Conservation (phyloP, 2,797 vertebrate species). For the Pantherophis vulpinus region DNA sequence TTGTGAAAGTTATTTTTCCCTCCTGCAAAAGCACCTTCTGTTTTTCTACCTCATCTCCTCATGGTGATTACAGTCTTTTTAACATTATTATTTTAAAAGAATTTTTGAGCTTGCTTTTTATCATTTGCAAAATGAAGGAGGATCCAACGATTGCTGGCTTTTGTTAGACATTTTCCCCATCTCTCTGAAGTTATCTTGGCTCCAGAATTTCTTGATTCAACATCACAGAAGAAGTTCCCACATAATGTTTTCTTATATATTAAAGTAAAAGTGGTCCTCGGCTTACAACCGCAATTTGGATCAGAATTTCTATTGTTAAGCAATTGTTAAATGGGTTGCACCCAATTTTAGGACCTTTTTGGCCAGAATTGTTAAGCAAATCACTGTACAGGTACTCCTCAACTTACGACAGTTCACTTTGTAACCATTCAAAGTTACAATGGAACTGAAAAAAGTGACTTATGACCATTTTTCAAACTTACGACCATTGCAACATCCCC, state of each 20-base stretch:
- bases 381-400: not conserved
- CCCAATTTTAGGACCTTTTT: not conserved
- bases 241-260: not conserved
- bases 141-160: not conserved
- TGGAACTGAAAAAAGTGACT: too few species aligned
- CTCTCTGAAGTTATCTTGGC: not conserved
- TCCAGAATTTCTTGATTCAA: not conserved
- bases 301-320: not conserved
- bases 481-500: too few species aligned
- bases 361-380: not conserved
- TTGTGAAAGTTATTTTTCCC: not conserved
- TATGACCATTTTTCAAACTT: too few species aligned
- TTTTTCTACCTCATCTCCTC: not conserved
- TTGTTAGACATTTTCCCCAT: not conserved
- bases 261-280: not conserved
- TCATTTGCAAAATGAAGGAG: not conserved
- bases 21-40: not conserved
- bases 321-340: not conserved
- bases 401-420: too few species aligned
- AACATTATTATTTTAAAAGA: not conserved
- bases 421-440: too few species aligned
- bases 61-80: not conserved
- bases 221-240: not conserved
- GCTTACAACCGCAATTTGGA: not conserved
- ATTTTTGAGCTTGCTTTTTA: not conserved